Percentiles rank a stretch among this genome's conserved stretches.
Conservation (phyloP, 2,797 vertebrate genomes). For the Hemibagrus guttatus region DNA sequence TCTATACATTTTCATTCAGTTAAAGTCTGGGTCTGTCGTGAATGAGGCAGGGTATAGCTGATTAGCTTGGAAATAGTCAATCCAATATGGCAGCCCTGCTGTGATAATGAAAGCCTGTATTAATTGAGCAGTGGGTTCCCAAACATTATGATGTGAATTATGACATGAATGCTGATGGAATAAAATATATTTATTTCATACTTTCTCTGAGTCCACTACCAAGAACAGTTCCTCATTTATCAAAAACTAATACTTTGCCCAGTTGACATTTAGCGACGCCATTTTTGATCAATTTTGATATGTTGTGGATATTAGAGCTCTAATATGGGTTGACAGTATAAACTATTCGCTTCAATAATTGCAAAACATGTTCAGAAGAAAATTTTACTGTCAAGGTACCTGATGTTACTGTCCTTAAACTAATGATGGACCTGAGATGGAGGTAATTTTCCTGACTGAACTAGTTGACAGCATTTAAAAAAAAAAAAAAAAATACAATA, state of each 20-base stretch:
- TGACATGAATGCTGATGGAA: not conserved
- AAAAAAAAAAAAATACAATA: too few relatives aligned
- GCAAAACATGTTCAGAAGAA: not conserved
- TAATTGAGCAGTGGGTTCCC: not conserved
- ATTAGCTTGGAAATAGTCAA: conserved; percentile 9
- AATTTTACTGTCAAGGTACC: not conserved
- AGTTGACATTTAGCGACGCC: not conserved
- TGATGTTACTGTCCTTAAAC: not conserved
- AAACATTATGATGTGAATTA: not conserved
- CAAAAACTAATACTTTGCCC: conserved; percentile 6
- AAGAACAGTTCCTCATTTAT: conserved; percentile 23
- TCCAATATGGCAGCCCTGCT: conserved; percentile 11
- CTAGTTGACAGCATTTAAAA: not conserved
- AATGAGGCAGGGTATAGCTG: conserved; percentile 6
- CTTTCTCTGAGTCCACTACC: conserved; percentile 2
- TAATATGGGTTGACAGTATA: not conserved
- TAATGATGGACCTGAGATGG: not conserved
- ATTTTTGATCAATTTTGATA: not conserved
- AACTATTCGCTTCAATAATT: not conserved
- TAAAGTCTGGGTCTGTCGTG: not conserved
- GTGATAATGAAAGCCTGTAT: not conserved
- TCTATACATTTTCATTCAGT: not conserved
- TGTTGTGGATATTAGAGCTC: not conserved
- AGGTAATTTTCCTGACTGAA: not conserved
- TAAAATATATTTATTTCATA: not conserved